Conservation (phyloP, 92 coral and sea anemone genomes). For the Epizoanthus stellaris region DNA sequence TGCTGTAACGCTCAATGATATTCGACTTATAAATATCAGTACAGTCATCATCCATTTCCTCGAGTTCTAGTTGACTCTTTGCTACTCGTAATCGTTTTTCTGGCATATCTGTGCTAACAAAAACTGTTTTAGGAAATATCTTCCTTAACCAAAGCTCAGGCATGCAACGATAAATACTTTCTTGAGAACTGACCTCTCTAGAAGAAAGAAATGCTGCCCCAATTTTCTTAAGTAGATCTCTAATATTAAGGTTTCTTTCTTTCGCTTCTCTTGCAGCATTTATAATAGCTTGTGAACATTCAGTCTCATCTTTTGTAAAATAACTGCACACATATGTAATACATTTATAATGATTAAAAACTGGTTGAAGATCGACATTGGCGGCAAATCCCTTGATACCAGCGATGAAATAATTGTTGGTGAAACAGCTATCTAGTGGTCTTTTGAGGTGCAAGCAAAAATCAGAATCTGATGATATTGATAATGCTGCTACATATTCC, state of each 20-base stretch:
- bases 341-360: constrained; percentile 59
- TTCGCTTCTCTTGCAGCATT: constrained; percentile 74
- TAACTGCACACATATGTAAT: constrained; percentile 52
- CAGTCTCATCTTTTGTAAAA: constrained; percentile 60
- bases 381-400: constrained; percentile 57
- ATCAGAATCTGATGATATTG: constrained; percentile 34
- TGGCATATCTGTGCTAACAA: constrained; percentile 26
- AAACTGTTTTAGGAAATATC: constrained; percentile 31
- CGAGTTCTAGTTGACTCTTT: constrained; percentile 26
- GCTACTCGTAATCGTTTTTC: constrained; percentile 10
- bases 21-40: constrained; percentile 1
- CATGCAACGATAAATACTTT: constrained; percentile 45
- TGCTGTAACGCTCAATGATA: constrained; percentile 20
- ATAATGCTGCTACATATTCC: constrained; percentile 4
- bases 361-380: constrained; percentile 61
- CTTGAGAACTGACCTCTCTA: constrained; percentile 46
- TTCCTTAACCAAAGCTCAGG: constrained; percentile 47
- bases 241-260: constrained; percentile 36
- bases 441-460: constrained; percentile 42
- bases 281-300: constrained; percentile 51
- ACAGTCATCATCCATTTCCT: constrained; percentile 28
- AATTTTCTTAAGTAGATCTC: constrained; percentile 36
- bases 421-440: constrained; percentile 60
- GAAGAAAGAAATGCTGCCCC: constrained; percentile 51
- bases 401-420: constrained; percentile 48